Conservation (phyloP, 2,797 vertebrate species). For the Channallabes apus region DNA sequence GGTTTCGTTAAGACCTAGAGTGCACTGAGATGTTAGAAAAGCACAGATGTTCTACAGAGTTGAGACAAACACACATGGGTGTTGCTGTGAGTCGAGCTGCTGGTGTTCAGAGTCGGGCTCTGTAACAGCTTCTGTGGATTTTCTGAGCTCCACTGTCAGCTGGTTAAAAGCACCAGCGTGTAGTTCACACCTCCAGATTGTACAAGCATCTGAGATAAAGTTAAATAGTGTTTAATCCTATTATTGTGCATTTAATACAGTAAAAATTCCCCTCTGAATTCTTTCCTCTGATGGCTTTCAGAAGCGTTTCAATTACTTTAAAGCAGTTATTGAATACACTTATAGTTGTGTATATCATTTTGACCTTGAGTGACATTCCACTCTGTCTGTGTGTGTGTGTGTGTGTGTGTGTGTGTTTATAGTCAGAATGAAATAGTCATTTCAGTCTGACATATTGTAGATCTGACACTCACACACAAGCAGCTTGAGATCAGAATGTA, state of each 20-base stretch:
- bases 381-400: not conserved
- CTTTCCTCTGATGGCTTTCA: not conserved
- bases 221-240: not conserved
- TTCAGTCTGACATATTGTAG: no score
- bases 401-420: no score
- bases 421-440: no score
- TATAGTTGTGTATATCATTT: not conserved
- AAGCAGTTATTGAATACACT: not conserved
- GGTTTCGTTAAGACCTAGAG: not conserved
- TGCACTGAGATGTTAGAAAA: not conserved
- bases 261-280: not conserved
- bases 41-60: not conserved
- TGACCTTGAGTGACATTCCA: not conserved
- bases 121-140: no score
- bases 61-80: no score
- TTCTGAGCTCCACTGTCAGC: no score
- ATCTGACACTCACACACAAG: no score
- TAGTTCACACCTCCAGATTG: not conserved
- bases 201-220: not conserved
- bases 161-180: no score
- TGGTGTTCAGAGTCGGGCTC: no score
- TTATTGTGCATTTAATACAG: not conserved
- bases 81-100: no score
- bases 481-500: no score
- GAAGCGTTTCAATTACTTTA: not conserved